phyloP scores from a whole-genome alignment of 1,140 invertebrate genomes.

The Ridgeia piscesae region DNA sequence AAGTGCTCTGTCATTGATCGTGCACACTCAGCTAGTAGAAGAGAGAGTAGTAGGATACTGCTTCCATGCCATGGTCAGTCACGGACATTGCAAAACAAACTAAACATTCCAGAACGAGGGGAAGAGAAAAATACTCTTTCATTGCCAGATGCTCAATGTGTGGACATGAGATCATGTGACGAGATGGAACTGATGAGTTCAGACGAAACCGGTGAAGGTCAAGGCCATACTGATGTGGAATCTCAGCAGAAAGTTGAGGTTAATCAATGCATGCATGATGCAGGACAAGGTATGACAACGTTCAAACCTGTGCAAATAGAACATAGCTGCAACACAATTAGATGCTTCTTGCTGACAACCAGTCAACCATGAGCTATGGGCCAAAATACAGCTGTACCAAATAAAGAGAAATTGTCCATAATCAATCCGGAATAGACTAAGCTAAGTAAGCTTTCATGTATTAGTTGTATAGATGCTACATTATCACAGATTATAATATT shows the following conservation, averaged over 20 bases:
- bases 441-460: too few relatives aligned
- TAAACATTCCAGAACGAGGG: background rate
- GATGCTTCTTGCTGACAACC: background rate
- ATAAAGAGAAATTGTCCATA: too few relatives aligned
- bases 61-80: background rate
- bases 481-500: too few relatives aligned
- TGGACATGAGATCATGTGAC: background rate
- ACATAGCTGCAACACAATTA: background rate
- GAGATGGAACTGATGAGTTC: background rate
- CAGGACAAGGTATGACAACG: background rate
- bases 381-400: too few relatives aligned
- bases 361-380: too few relatives aligned
- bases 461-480: too few relatives aligned
- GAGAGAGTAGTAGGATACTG: background rate
- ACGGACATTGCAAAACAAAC: background rate
- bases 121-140: background rate
- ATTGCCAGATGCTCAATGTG: background rate
- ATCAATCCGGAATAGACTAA: too few relatives aligned
- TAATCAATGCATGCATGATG: background rate
- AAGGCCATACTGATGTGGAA: background rate
- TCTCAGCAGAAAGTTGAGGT: background rate
- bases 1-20: background rate
- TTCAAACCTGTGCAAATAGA: background rate
- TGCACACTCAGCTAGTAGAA: background rate
- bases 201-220: background rate